Base-by-base conservation (phyloP, 2,888 invertebrate species). In the Lydus trimaculatus region DNA sequence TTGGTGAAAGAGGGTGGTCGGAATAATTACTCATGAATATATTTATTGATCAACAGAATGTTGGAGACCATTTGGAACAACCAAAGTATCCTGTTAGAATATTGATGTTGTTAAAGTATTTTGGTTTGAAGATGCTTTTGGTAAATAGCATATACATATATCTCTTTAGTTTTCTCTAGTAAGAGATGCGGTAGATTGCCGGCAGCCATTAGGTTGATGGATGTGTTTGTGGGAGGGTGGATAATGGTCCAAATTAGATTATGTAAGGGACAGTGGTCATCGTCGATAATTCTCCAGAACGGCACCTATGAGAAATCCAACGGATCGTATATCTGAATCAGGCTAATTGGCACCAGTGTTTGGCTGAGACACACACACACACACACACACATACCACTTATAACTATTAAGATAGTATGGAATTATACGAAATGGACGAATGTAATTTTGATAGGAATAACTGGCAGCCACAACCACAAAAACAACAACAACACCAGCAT, bases 191-290 rank as follows among this genome's bases (percentile, higher is more conserved):
- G 56, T 56, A 25, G 56, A 25, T 48, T 56, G 56, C 56, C 25
- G 56, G 31, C 33, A 36, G 58, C 67, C 67, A 71, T 71, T 71
- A 71, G 73, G 73, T 72, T 74, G 72, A 70, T 67, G 67, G 71
- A 73, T 72, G 67, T 72, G 73, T 73, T 72, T 71, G 67, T 72
- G 60, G 71, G 78, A 79, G 80, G 79, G 75, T 75, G 79, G 80
- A 78, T 83, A 83, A 83, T 82, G 81, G 80, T 69, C 77, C 68
- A 81, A 83, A 83, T 83, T 83, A 78, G 83, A 81, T 83, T 83
- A 83, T 81, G 77, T 75, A 75, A 80, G 80, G 80, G 80, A 80
- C 81, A 80, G 74, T 74, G 79, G 77, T 79, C 78, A 75, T 78
- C 75, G 73, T 73, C 76, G 73, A 78, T 79, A 79, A 77, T 76